phyloP scores from a whole-genome alignment of 2,113 vertebrate species.

The Phyllostomus discolor region DNA sequence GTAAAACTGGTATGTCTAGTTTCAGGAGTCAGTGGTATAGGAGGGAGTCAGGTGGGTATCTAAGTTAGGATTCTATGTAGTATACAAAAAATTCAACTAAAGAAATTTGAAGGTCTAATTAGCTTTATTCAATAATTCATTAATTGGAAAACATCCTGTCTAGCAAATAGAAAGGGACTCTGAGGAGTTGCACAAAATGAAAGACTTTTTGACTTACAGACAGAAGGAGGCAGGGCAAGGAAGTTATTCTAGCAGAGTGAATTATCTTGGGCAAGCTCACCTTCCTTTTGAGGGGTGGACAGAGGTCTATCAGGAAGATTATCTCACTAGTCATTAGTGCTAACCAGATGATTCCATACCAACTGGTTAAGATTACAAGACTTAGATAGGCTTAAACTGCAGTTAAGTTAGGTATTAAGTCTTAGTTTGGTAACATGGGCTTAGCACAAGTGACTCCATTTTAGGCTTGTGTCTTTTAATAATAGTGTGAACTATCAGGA shows the following conservation, averaged over 20 bases:
- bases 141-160: neutral
- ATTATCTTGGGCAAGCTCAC: neutral
- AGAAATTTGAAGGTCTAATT: neutral
- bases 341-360: neutral
- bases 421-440: neutral
- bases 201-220: neutral
- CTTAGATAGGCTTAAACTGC: neutral
- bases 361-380: neutral
- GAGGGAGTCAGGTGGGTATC: neutral
- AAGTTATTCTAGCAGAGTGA: neutral
- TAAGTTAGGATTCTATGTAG: neutral
- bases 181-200: neutral
- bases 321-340: neutral
- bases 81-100: neutral
- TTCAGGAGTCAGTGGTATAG: neutral
- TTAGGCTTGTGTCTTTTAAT: neutral
- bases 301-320: neutral
- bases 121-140: neutral
- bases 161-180: neutral
- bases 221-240: neutral
- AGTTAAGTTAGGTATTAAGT: neutral
- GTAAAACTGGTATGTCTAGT: neutral
- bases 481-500: neutral
- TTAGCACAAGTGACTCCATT: neutral
- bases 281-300: neutral